These are phyloP conservation scores for Scaptomyza parva DNA, from an alignment of 2,888 invertebrate species.

Conservation along the genomic window DNA sequence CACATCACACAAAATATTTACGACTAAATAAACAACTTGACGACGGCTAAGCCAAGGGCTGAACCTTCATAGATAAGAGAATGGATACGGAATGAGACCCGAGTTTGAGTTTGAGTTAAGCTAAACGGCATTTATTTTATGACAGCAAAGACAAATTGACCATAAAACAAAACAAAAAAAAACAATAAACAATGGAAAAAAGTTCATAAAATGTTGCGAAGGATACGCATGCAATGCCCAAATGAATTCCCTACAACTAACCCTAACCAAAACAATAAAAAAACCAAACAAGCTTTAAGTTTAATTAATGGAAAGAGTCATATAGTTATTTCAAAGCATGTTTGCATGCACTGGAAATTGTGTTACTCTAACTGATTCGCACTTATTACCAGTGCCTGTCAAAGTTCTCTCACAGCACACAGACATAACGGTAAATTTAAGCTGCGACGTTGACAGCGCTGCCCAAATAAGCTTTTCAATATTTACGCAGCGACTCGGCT, in stretches of 20 bases:
- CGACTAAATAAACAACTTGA: conserved; percentile 76
- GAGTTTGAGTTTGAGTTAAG: conserved; percentile 7
- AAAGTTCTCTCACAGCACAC: conserved; percentile 3
- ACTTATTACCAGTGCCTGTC: conserved; percentile 20
- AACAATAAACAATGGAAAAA: too few relatives aligned
- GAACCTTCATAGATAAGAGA: conserved; percentile 59
- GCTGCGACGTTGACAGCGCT: conserved; percentile 42
- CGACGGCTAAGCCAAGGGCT: conserved; percentile 35
- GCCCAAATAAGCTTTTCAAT: conserved; percentile 69
- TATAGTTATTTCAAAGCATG: neutral
- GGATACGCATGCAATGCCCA: conserved; percentile 25
- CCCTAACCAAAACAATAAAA: too few relatives aligned
- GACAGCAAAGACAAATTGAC: conserved; percentile 68
- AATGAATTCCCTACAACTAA: neutral
- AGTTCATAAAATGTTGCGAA: conserved; percentile 49
- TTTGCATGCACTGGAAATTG: conserved; percentile 21
- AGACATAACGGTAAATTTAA: conserved; percentile 17
- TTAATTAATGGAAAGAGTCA: neutral
- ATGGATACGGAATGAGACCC: conserved; percentile 33
- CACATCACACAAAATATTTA: conserved; percentile 67
- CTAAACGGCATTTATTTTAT: conserved; percentile 50
- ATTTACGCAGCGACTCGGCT: conserved; percentile 73
- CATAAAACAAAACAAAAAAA: conserved; percentile 59
- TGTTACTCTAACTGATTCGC: conserved; percentile 18
- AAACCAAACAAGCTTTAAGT: neutral